Conservation (phyloP, 2,797 vertebrate species). For the Falco novaeseelandiae region DNA sequence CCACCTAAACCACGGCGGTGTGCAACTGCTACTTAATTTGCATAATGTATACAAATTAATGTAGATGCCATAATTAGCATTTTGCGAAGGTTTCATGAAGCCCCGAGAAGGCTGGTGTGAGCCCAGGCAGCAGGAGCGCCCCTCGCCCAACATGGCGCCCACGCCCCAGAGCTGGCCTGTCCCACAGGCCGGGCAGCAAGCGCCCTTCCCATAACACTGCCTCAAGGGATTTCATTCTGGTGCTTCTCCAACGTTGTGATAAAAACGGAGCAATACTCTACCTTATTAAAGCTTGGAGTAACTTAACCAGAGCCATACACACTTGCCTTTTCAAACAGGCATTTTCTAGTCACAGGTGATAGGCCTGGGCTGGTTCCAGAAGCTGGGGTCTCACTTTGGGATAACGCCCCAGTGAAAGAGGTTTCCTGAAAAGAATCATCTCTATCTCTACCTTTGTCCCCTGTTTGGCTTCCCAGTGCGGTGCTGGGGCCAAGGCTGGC, state of each 20-base stretch:
- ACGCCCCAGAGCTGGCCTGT: neutral
- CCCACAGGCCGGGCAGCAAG: neutral
- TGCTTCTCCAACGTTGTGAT: neutral
- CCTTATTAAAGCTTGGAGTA: neutral
- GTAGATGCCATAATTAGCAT: conserved; percentile 70
- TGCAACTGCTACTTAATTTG: conserved; percentile 58
- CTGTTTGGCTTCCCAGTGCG: fast-evolving
- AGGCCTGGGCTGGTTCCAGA: neutral
- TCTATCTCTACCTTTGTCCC: fast-evolving
- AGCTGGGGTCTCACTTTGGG: neutral
- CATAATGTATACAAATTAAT: conserved; percentile 77
- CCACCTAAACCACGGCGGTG: conserved; percentile 58
- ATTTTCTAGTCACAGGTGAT: neutral
- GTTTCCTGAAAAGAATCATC: neutral
- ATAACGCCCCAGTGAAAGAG: neutral
- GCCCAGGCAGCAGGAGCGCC: conserved; percentile 29
- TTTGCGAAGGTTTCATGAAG: conserved; percentile 62
- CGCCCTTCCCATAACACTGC: fast-evolving
- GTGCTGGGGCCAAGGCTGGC: fast-evolving
- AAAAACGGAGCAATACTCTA: neutral
- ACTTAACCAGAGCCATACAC: neutral
- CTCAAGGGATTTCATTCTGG: neutral
- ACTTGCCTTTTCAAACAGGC: neutral
- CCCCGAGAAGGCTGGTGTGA: conserved; percentile 55
- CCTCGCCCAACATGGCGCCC: neutral